Evolutionary conservation across 2,797 vertebrate species (phyloP), one percentile per base, ranked within the genome.

Genomic region (Lagodon rhomboides): DNA sequence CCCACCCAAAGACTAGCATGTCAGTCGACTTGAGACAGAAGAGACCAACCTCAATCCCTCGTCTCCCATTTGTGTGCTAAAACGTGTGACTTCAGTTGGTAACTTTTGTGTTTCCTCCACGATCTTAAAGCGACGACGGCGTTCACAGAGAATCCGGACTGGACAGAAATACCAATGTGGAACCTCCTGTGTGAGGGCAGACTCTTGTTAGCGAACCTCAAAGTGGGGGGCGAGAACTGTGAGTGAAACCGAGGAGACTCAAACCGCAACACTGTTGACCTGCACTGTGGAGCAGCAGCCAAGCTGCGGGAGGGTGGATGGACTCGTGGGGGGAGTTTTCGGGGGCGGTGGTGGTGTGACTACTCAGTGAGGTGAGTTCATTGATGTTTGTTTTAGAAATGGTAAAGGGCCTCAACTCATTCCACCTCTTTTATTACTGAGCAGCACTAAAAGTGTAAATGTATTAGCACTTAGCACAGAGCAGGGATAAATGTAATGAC

Each of bases 211-310:
- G 55, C 82, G 78, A 77, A 79, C 83, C 72, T 76, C 10, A 1
- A 89, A 81, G 87, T 73, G 38, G 80, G 85, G 80, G 75, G 79
- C 59, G 12, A 82, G 84, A 85, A 90, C 83, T 91, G 81, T 85
- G 80, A 93, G 78, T 72, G 79, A 83, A 82, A 89, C 85, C 74
- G 86, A 92, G 84, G 81, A 93, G 84, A 93, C 85, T 91, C 85
- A 82, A 92, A 95, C 95, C 93, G 89, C 89, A 92, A 93, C 94
- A 95, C 95, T 96, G 95, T 96, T 93, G 94, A 95, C 94, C 93
- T 92, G 93, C 93, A 96, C 94, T 95, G 94, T 95, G 94, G 89
- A 91, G 89, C 78, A 82, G 83, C 46, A 73, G 90, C 80, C 82
- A 75, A 86, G 82, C 84, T 85, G 86, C 18, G 78, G 50, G 74